These are phyloP conservation scores for Limnephilus auricula DNA, from an alignment of 2,888 invertebrate genomes.

Conservation along the genomic window DNA sequence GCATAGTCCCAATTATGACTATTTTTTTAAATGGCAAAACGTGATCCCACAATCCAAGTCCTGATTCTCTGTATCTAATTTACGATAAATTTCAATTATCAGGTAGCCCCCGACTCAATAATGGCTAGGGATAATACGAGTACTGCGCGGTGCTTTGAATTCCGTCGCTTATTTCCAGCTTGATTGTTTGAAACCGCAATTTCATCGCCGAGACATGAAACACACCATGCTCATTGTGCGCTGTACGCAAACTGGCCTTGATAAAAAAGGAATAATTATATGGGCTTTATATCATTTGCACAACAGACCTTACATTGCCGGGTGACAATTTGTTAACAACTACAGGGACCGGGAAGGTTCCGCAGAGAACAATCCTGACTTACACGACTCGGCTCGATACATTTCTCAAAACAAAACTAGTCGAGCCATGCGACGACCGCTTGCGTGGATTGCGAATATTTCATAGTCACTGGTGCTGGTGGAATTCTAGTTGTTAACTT, in stretches of 20 bases:
- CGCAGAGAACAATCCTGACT: conserved; percentile 19
- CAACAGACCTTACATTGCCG: conserved; percentile 4
- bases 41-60: conserved; percentile 13
- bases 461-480: conserved; percentile 34
- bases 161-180: conserved; percentile 32
- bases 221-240: not conserved
- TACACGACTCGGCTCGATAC: conserved; percentile 38
- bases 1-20: not conserved
- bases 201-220: not conserved
- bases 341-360: conserved; percentile 19
- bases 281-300: conserved; percentile 2
- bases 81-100: conserved; percentile 48
- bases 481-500: conserved; percentile 30
- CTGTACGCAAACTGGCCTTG: not conserved
- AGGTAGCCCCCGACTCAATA: conserved; percentile 34
- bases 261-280: not conserved
- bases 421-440: conserved; percentile 33
- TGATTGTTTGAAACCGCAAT: conserved; percentile 43
- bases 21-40: not conserved
- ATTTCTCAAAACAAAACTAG: conserved; percentile 54
- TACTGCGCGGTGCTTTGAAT: conserved; percentile 41
- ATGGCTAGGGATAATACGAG: conserved; percentile 33
- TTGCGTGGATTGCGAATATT: conserved; percentile 31
- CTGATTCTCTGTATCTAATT: conserved; percentile 45
- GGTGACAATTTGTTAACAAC: conserved; percentile 47